phyloP scores from a whole-genome alignment of 2,797 vertebrate genomes.

The Oceanodroma leucorhoa region DNA sequence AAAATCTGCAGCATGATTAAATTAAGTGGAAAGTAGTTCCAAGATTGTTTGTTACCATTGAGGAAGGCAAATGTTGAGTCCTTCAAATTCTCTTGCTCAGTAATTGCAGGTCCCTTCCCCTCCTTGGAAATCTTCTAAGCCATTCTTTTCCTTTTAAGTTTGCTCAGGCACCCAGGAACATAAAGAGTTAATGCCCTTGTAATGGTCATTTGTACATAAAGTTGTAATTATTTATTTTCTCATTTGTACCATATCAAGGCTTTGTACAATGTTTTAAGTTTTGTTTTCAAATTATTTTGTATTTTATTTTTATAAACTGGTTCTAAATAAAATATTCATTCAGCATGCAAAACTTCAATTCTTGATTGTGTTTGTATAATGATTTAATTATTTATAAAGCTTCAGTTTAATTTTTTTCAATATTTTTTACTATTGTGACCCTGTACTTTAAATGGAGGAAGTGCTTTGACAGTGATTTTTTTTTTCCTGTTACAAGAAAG shows the following conservation, averaged over 20 bases:
- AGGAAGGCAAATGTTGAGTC: constrained; percentile 1
- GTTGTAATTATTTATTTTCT: constrained; percentile 97
- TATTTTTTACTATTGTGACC: neutral
- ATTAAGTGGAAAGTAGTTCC: constrained; percentile 41
- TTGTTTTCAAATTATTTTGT: constrained; percentile 98
- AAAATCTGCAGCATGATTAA: neutral
- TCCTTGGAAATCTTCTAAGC: constrained; percentile 19
- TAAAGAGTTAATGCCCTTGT: constrained; percentile 71
- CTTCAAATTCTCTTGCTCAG: constrained; percentile 7
- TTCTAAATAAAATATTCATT: constrained; percentile 98
- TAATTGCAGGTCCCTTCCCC: constrained; percentile 3
- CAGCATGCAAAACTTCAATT: constrained; percentile 87
- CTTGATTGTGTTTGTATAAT: constrained; percentile 54
- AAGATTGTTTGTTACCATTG: neutral
- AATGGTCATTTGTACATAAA: constrained; percentile 90
- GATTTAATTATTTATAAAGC: neutral
- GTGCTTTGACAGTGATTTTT: neutral
- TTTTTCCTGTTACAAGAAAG: neutral
- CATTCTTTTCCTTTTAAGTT: constrained; percentile 51
- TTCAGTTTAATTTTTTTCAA: neutral
- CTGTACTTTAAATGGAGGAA: neutral
- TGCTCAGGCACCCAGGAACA: constrained; percentile 71
- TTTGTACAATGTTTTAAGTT: constrained; percentile 96
- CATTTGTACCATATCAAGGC: constrained; percentile 98
- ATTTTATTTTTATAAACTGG: constrained; percentile 99